Evolutionary conservation across 2,888 invertebrate genomes (phyloP), one percentile per base, ranked within the genome.

Genomic region (Rhagonycha lutea): DNA sequence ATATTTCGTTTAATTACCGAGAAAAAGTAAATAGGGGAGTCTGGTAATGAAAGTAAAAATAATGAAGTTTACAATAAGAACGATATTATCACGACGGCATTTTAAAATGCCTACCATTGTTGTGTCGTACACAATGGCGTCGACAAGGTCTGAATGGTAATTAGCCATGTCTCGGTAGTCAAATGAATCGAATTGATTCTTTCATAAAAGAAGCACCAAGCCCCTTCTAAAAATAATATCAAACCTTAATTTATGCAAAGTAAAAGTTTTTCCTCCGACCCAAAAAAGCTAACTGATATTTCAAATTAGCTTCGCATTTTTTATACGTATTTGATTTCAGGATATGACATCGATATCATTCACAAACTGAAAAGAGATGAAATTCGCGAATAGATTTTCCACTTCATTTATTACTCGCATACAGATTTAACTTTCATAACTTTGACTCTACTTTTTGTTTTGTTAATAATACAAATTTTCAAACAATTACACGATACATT

Each of bases 131-230:
- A 75, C 73, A 71, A 73, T 73, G 68, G 73, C 69, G 73, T 61
- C 71, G 70, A 73, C 72, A 76, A 71, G 28, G 73, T 67, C 70
- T 71, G 76, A 76, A 76, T 73, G 76, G 76, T 77, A 77, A 77
- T 77, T 77, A 77, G 72, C 71, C 69, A 70, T 69, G 74, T 71
- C 72, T 29, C 71, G 65, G 70, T 61, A 67, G 32, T 28, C 14
- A 75, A 71, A 72, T 28, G 60, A 61, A 73, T 60, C 14, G 28
- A 65, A 72, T 68, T 67, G 68, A 72, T 68, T 70, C 14, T 5
- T 9, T 24, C 24, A 65, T 65, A 24, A 65, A 65, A 26, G 63
- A 65, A 65, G 63, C 26, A 65, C 23, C 23, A 29, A 24, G 62
- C 68, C 28, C 26, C 11, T 18, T 24, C 18, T 60, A 72, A 72